Evolutionary conservation across 2,888 invertebrate genomes (phyloP).

Genomic region (Nemotelus nigrinus): DNA sequence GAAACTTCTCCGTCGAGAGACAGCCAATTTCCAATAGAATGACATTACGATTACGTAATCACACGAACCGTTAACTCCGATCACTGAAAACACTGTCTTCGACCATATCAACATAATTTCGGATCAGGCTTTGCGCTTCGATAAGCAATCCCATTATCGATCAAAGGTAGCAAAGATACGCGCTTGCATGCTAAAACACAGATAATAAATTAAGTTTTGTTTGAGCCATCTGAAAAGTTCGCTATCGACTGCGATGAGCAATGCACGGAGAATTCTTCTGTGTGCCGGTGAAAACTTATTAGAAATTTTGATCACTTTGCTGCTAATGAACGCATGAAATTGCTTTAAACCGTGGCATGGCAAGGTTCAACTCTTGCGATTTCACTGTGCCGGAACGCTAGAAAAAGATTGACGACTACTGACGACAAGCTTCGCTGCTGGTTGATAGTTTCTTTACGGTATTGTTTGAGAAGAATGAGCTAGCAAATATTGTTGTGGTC

Average conservation of each 20-base stretch:
- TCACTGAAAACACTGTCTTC: conserved; percentile 9
- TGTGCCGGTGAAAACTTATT: conserved; percentile 22
- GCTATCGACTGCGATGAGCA: conserved; percentile 1
- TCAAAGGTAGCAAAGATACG: too few species aligned
- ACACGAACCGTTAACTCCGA: conserved; percentile 16
- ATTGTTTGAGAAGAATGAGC: too few species aligned
- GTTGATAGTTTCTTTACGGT: too few species aligned
- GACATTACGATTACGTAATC: conserved; percentile 14
- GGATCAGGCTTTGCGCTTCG: not conserved
- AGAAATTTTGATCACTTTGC: conserved; percentile 23
- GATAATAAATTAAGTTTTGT: not conserved
- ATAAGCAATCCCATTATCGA: too few species aligned
- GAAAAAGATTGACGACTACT: too few species aligned
- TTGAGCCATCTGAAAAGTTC: not conserved
- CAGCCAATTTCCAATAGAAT: not conserved
- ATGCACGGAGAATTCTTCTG: conserved; percentile 26
- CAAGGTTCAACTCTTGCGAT: too few species aligned
- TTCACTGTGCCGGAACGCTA: too few species aligned
- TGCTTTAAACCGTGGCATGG: not conserved
- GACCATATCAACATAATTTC: conserved; percentile 16
- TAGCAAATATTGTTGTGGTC: too few species aligned
- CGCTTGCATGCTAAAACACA: too few species aligned
- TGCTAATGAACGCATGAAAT: not conserved
- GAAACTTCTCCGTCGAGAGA: too few species aligned
- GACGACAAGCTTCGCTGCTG: too few species aligned